Percentiles rank a stretch among this genome's conserved stretches.
These are phyloP conservation scores for Lathronympha strigana DNA, from an alignment of 2,888 invertebrate genomes.

Conservation along the genomic window DNA sequence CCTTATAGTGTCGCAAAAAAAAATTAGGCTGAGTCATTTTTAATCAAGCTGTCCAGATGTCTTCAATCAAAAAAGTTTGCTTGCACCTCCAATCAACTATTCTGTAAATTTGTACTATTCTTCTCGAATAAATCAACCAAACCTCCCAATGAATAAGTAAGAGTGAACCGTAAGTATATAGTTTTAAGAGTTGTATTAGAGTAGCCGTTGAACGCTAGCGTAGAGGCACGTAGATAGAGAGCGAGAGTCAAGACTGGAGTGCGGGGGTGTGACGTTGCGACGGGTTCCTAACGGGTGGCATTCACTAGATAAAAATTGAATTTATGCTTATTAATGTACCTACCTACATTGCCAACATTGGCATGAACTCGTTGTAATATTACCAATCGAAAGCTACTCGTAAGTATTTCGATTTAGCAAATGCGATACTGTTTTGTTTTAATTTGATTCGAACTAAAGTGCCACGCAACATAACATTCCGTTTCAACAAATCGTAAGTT, in stretches of 20 bases:
- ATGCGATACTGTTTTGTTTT: neutral
- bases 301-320: neutral
- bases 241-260: conserved; percentile 69
- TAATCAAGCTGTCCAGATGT: neutral
- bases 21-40: neutral
- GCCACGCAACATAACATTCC: too few relatives aligned
- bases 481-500: too few relatives aligned
- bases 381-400: too few relatives aligned
- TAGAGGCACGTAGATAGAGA: conserved; percentile 57
- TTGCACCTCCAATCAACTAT: neutral
- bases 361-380: too few relatives aligned
- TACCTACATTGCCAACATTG: too few relatives aligned
- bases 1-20: neutral
- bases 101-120: neutral
- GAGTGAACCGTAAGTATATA: conserved; percentile 44
- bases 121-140: neutral
- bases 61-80: too few relatives aligned
- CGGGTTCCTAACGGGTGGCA: conserved; percentile 11
- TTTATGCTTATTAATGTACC: neutral
- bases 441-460: neutral
- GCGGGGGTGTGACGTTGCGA: conserved; percentile 39
- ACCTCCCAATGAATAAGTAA: conserved; percentile 20
- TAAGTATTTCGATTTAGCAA: too few relatives aligned
- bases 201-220: conserved; percentile 63
- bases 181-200: conserved; percentile 56